Base-by-base conservation (phyloP, 2,888 invertebrate genomes). In the Phragmatobia fuliginosa region DNA sequence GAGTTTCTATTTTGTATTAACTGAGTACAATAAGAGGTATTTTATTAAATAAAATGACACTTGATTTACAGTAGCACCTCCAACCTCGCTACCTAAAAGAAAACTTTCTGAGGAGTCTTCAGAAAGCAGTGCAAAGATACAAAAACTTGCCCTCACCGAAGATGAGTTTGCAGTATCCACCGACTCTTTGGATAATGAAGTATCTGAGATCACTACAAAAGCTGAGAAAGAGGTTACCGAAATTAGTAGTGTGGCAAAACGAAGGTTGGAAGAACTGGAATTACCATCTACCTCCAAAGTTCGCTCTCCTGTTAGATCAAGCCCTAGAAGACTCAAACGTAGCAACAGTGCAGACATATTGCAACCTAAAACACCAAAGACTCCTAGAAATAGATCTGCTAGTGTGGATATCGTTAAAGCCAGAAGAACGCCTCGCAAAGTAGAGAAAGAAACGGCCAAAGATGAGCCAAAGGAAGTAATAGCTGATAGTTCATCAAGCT, bases 321-420 rank as follows among this genome's bases (percentile, higher is more conserved):
- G 93, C 73, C 95, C 95, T 10, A 88, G 91, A 70, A 90, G 82
- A 75, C 76, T 91, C 2, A 94, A 94, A 82, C 85, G 95, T 28
- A 91, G 94, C 75, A 94, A 92, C 76, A 95, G 95, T 72, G 91
- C 84, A 18, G 94, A 94, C 52, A 73, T 90, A 38, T 75, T 83
- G 52, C 87, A 88, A 65, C 85, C 89, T 2, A 91, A 89, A 85
- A 91, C 91, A 62, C 92, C 93, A 80, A 92, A 88, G 80, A 93
- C 91, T 2, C 90, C 91, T 4, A 93, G 90, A 83, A 84, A 89
- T 2, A 82, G 94, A 79, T 88, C 94, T 25, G 93, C 90, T 32
- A 94, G 95, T 70, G 94, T 85, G 1, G 94, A 94, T 68, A 83
- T 91, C 45, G 89, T 90, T 31, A 90, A 88, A 45, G 59, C 70